Evolutionary conservation across 2,113 vertebrate species (phyloP), one percentile per base, ranked within the genome.

Genomic region (Zosterops pallidus): DNA sequence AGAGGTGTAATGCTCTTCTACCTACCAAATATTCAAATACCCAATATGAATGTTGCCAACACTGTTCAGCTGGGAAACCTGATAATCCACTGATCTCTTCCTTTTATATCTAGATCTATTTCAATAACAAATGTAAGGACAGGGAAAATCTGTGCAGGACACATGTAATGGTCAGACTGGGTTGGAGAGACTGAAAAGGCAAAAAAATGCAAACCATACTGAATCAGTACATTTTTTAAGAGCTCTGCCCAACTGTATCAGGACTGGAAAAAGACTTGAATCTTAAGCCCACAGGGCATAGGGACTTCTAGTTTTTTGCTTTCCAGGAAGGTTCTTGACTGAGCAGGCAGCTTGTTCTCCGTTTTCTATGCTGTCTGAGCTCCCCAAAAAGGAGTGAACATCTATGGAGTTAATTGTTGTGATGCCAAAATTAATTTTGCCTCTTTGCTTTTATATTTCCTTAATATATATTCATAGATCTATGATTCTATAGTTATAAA

Each of bases 91-190:
- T 12, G 6, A 19, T 62, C 9, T 82, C 49, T 78, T 91, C 74
- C 67, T 68, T 79, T 64, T 60, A 41, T 67, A n/a, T 8, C 5
- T 28, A 95, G 77, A 89, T 63, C 29, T 3, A 77, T 63, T 50
- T 50, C 35, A 57, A 24, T 62, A 31, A 62, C 20, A 83, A 88
- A 83, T 2, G 2, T 19, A 59, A 75, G 42, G 16, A 39, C 17
- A 78, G 9, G 39, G 23, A 33, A 69, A 72, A 69, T 53, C 28
- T 46, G 7, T 77, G 42, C 72, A 65, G 31, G 35, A 65, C 13
- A 78, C 1, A 55, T 1, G 1, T 18, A 75, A 79, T 0, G 1
- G 14, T 42, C 52, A 62, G 37, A 71, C 8, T 62, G 28, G 15
- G 18, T 14, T 64, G 35, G 12, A 64, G 35, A 67, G 19, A 76